Percentiles rank a stretch among this genome's conserved stretches.
phyloP scores from a whole-genome alignment of 2,113 vertebrate species.

The Thryonomys swinderianus region DNA sequence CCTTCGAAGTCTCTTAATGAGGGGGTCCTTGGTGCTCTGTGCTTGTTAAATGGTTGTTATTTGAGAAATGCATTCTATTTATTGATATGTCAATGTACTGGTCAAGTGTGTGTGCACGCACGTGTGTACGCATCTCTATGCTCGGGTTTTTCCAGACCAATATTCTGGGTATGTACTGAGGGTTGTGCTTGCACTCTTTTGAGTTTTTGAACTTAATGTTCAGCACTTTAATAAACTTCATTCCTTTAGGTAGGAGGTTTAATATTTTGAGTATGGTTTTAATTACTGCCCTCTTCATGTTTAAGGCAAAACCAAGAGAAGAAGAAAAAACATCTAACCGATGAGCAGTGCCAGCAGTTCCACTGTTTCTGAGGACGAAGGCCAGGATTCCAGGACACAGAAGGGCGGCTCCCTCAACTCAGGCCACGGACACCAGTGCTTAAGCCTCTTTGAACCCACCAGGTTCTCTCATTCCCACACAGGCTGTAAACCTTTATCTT shows the following conservation, averaged over 20 bases:
- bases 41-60: neutral
- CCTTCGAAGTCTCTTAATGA: neutral
- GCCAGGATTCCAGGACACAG: neutral
- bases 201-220: constrained; percentile 64
- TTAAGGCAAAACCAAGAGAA: constrained; percentile 61
- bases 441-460: neutral
- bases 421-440: constrained; percentile 10
- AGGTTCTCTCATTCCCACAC: constrained; percentile 43
- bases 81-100: constrained; percentile 42
- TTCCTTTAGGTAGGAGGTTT: constrained; percentile 73
- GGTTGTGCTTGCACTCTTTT: constrained; percentile 31
- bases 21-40: neutral
- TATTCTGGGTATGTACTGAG: neutral
- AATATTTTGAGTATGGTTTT: constrained; percentile 74
- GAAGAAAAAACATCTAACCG: neutral
- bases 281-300: constrained; percentile 64
- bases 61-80: constrained; percentile 43
- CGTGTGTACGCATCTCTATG: neutral
- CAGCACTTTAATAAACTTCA: constrained; percentile 68
- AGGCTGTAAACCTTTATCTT: constrained; percentile 73
- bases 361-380: neutral
- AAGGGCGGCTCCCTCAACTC: neutral
- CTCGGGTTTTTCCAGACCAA: neutral
- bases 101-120: neutral
- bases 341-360: neutral